These are phyloP conservation scores for Calycopis cecrops DNA, from an alignment of 1,140 invertebrate species.

Conservation along the genomic window DNA sequence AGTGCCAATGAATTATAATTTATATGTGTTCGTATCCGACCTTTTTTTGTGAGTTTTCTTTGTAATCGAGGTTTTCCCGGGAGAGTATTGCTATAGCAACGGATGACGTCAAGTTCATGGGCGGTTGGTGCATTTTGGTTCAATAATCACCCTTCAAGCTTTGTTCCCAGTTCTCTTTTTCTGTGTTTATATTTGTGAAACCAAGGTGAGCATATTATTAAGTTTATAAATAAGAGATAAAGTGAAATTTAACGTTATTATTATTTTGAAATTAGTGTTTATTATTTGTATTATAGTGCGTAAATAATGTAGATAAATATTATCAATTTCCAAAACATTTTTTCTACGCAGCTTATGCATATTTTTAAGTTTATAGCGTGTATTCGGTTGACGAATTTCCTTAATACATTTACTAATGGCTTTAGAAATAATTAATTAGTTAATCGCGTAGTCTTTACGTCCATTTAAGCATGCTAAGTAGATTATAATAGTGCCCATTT, in stretches of 20 bases:
- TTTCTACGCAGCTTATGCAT: too few species aligned
- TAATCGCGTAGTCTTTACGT: too few species aligned
- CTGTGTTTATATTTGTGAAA: conserved; percentile 32
- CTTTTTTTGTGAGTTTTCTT: conserved; percentile 21
- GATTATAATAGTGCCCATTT: too few species aligned
- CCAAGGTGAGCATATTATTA: conserved; percentile 35
- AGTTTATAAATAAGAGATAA: neutral
- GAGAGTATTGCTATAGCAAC: conserved; percentile 64
- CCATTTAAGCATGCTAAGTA: too few species aligned
- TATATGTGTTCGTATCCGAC: conserved; percentile 11
- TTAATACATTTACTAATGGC: too few species aligned
- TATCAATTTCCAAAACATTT: too few species aligned
- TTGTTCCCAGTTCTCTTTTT: conserved; percentile 32
- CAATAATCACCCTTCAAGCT: conserved; percentile 51
- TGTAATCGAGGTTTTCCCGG: conserved; percentile 49
- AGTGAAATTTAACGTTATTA: neutral
- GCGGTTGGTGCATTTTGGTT: conserved; percentile 67
- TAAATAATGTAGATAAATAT: too few species aligned
- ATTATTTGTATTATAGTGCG: too few species aligned
- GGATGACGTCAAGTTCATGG: conserved; percentile 70
- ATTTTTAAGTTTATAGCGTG: too few species aligned
- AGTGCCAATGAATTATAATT: conserved; percentile 23
- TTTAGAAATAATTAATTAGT: too few species aligned
- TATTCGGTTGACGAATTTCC: too few species aligned
- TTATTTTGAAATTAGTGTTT: neutral